phyloP scores from a whole-genome alignment of 1,140 invertebrate species.

The Arctopsyche grandis region DNA sequence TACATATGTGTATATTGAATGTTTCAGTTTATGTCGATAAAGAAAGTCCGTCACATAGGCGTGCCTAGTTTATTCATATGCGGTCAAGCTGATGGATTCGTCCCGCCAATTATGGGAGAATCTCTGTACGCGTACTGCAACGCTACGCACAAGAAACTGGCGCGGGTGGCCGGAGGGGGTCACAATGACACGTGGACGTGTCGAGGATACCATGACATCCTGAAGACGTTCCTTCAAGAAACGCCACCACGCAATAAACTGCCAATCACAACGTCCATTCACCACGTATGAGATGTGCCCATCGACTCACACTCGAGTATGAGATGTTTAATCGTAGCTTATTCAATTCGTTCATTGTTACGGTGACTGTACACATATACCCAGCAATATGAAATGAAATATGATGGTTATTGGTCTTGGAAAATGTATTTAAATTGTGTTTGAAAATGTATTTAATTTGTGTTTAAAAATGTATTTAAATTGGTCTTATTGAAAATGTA shows the following conservation, averaged over 20 bases:
- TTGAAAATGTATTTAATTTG: no score
- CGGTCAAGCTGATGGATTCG: conserved; percentile 83
- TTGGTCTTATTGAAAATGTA: no score
- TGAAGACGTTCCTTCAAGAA: conserved; percentile 59
- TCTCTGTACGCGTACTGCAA: conserved; percentile 77
- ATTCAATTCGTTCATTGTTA: not conserved
- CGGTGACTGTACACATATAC: not conserved
- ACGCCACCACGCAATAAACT: conserved; percentile 52
- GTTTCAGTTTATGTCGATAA: conserved; percentile 76
- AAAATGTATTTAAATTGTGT: no score
- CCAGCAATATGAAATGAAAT: no score
- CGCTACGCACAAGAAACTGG: conserved; percentile 76
- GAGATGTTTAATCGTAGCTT: not conserved
- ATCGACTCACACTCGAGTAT: no score
- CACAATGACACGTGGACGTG: conserved; percentile 90
- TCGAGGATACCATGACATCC: conserved; percentile 59
- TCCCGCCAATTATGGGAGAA: conserved; percentile 86
- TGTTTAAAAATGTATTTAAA: no score
- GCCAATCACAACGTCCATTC: conserved; percentile 13
- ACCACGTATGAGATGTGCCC: not conserved
- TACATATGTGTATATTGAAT: no score
- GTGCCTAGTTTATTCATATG: conserved; percentile 83
- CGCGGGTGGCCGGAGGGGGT: conserved; percentile 78
- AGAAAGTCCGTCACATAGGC: conserved; percentile 74
- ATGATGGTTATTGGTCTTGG: no score